phyloP scores from a whole-genome alignment of 1,140 invertebrate species.

The Trichoplusia ni region DNA sequence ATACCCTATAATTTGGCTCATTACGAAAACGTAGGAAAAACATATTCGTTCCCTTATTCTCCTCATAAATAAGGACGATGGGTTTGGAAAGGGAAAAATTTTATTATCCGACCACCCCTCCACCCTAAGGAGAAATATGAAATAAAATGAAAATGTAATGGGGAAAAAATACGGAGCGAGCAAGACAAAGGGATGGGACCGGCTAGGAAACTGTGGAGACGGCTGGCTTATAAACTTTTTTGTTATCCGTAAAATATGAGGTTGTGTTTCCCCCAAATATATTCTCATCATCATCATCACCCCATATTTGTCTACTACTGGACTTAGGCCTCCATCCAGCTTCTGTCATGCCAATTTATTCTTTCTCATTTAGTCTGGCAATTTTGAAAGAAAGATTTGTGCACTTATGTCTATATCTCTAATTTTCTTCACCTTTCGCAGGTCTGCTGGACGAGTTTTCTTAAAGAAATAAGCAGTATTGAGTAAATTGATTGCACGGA shows the following conservation, averaged over 20 bases:
- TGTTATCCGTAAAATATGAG: neutral
- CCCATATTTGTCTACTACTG: too few species aligned
- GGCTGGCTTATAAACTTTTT: slow-evolving; percentile 14
- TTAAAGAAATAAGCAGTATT: neutral
- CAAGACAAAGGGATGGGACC: slow-evolving; percentile 75
- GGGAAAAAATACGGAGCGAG: slow-evolving; percentile 77
- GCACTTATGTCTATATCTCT: too few species aligned
- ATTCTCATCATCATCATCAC: too few species aligned
- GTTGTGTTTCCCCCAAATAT: too few species aligned
- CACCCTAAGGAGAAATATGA: slow-evolving; percentile 76
- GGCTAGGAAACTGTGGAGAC: slow-evolving; percentile 41
- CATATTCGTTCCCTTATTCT: slow-evolving; percentile 75
- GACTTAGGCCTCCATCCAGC: too few species aligned
- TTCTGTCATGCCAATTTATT: too few species aligned
- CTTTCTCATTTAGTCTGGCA: too few species aligned
- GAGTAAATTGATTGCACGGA: too few species aligned
- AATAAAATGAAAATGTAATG: slow-evolving; percentile 82
- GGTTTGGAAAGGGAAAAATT: slow-evolving; percentile 74
- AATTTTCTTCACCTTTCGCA: too few species aligned
- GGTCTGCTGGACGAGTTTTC: too few species aligned
- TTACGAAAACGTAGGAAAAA: slow-evolving; percentile 75
- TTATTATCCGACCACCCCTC: slow-evolving; percentile 69
- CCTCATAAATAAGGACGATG: slow-evolving; percentile 76
- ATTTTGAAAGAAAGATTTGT: too few species aligned
- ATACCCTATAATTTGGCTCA: slow-evolving; percentile 78